phyloP scores from a whole-genome alignment of 2,797 vertebrate species.

The Uromys caudimaculatus region DNA sequence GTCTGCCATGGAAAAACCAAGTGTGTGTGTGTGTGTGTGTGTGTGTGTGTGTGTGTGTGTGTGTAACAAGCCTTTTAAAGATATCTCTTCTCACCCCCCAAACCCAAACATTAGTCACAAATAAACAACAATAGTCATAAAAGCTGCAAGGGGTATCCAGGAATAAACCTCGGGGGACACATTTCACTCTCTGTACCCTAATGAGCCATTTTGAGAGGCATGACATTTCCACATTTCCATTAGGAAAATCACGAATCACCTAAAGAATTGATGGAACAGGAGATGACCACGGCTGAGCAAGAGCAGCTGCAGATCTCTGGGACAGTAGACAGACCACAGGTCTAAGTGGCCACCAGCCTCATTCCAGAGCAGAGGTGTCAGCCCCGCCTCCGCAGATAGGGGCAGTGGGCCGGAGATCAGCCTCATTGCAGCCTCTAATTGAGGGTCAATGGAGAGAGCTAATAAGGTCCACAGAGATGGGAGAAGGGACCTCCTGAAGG shows the following conservation, averaged over 20 bases:
- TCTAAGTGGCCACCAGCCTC: neutral
- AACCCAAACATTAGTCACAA: neutral
- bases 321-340: neutral
- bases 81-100: neutral
- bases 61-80: neutral
- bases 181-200: neutral
- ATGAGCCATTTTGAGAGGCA: neutral
- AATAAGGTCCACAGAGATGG: neutral
- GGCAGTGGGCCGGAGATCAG: neutral
- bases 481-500: neutral
- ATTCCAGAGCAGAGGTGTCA: neutral
- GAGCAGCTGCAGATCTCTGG: neutral
- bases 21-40: neutral
- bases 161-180: neutral
- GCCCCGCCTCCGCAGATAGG: neutral
- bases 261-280: neutral
- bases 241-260: neutral
- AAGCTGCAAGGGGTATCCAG: neutral
- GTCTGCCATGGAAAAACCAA: neutral
- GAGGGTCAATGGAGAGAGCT: neutral
- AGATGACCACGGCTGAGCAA: neutral
- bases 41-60: neutral
- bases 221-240: neutral
- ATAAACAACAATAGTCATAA: neutral
- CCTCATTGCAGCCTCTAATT: neutral